Percentiles rank a stretch among this genome's conserved stretches.
phyloP scores from a whole-genome alignment of 1,140 invertebrate species.

The Caenorhabditis elegans region WBcel235 BX284603.4:13759001-13759500 shows the following conservation, averaged over 20 bases:
- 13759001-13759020: too few relatives aligned
- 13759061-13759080: background rate
- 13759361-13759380: background rate
- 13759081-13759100: too few relatives aligned
- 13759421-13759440: background rate
- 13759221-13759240: background rate
- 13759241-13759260: background rate
- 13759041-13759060: too few relatives aligned
- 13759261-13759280: too few relatives aligned
- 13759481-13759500: too few relatives aligned
- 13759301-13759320: background rate
- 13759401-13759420: slow-evolving; percentile 30
- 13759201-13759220: background rate
- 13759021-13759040: too few relatives aligned
- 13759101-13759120: background rate
- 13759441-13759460: too few relatives aligned
- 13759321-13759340: slow-evolving; percentile 2
- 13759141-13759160: background rate
- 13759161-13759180: background rate
- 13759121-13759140: background rate
- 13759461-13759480: too few relatives aligned
- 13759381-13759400: slow-evolving; percentile 22
- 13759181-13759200: background rate
- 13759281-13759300: background rate
- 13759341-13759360: too few relatives aligned